Evolutionary conservation across 1,140 invertebrate species (phyloP).

Genomic region (Himalopsyche phryganea): DNA sequence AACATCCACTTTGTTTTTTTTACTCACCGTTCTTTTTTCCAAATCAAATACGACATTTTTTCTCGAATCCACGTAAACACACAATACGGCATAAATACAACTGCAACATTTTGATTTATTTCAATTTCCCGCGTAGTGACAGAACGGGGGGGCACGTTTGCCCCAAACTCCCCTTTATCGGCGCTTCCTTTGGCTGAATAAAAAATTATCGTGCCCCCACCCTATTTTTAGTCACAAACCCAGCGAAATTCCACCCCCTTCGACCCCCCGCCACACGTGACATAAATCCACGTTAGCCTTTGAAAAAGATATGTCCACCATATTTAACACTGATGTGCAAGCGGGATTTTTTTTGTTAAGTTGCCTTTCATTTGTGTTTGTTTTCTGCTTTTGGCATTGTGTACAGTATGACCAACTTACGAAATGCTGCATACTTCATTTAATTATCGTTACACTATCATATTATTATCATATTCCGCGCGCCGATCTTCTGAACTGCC

Average conservation of each 20-base stretch:
- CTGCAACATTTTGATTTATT: constrained; percentile 27
- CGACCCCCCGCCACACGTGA: constrained; percentile 17
- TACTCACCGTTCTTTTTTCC: background rate
- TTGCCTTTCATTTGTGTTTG: constrained; percentile 25
- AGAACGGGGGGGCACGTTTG: background rate
- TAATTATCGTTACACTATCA: no score
- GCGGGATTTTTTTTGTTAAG: constrained; percentile 28
- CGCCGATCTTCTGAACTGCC: no score
- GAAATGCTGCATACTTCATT: no score
- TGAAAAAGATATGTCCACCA: constrained; percentile 35
- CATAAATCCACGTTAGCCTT: constrained; percentile 34
- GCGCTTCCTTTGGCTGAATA: constrained; percentile 25
- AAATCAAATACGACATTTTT: background rate
- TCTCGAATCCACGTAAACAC: background rate
- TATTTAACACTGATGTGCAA: constrained; percentile 36
- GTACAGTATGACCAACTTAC: background rate
- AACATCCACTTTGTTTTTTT: background rate
- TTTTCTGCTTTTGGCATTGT: constrained; percentile 23
- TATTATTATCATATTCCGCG: no score
- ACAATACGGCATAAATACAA: background rate
- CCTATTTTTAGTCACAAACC: background rate
- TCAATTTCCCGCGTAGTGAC: constrained; percentile 17
- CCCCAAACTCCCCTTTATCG: constrained; percentile 14
- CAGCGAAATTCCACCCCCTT: background rate
- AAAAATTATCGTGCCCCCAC: constrained; percentile 24